Percentiles rank a stretch among this genome's conserved stretches.
phyloP scores from a whole-genome alignment of 2,797 vertebrate genomes.

The Sarcophilus harrisii region DNA sequence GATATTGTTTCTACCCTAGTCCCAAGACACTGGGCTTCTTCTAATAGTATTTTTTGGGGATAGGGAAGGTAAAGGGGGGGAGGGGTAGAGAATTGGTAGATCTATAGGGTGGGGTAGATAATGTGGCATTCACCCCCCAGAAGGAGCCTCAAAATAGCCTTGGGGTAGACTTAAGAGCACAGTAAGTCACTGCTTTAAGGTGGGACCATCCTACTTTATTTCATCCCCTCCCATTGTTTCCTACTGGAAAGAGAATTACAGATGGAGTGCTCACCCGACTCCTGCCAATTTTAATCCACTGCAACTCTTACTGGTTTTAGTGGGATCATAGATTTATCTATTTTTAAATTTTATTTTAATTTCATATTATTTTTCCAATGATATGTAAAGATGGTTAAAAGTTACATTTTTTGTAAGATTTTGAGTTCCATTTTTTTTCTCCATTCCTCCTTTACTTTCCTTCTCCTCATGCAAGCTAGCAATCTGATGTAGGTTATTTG shows the following conservation, averaged over 20 bases:
- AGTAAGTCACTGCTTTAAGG: neutral
- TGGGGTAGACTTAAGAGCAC: neutral
- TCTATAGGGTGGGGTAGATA: neutral
- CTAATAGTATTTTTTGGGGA: neutral
- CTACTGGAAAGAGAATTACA: neutral
- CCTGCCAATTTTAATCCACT: no score
- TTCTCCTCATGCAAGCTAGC: no score
- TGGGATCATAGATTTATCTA: neutral
- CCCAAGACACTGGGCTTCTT: neutral
- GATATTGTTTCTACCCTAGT: neutral
- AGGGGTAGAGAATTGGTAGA: no score
- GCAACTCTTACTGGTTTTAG: no score
- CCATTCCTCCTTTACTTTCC: no score
- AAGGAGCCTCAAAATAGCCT: neutral
- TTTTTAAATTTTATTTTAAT: no score
- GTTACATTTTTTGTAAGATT: no score
- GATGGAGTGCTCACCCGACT: neutral
- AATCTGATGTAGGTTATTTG: no score
- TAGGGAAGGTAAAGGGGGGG: no score
- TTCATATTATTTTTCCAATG: no score
- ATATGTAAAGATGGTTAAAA: no score
- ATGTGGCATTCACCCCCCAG: neutral
- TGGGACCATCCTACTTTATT: neutral
- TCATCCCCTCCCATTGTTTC: neutral
- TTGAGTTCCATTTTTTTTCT: no score